Evolutionary conservation across 1,140 invertebrate species (phyloP).

Genomic region (Lepidotrigona ventralis): DNA sequence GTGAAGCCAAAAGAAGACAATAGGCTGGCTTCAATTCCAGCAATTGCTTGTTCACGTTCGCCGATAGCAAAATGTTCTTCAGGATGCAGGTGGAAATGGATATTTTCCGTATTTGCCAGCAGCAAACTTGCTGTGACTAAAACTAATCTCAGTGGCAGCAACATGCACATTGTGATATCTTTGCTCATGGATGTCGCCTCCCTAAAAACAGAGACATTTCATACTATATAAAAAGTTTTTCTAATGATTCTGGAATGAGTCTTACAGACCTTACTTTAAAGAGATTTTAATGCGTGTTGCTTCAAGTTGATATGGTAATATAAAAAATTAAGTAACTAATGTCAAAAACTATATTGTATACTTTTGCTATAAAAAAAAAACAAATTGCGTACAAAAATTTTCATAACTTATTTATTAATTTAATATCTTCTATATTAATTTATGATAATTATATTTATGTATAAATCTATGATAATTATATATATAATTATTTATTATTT

Average conservation of each 20-base stretch:
- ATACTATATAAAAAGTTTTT: neutral
- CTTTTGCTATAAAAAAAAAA: neutral
- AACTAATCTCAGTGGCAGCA: conserved; percentile 78
- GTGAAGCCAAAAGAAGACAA: conserved; percentile 88
- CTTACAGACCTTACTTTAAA: neutral
- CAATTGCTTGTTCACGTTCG: conserved; percentile 69
- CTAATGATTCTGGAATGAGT: no score
- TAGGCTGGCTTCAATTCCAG: conserved; percentile 84
- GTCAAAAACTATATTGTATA: neutral
- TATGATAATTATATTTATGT: neutral
- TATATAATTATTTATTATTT: neutral
- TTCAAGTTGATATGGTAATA: neutral
- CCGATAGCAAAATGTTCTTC: conserved; percentile 41
- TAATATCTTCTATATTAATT: neutral
- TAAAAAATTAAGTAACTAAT: neutral
- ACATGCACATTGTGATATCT: conserved; percentile 79
- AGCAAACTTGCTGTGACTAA: conserved; percentile 77
- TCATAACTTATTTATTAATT: neutral
- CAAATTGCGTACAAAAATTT: neutral
- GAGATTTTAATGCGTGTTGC: neutral
- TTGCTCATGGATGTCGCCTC: conserved; percentile 77
- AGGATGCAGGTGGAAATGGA: conserved; percentile 42
- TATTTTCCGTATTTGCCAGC: conserved; percentile 69
- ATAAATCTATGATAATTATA: neutral
- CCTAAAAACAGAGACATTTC: conserved; percentile 60